phyloP scores from a whole-genome alignment of 2,888 invertebrate genomes.

The Panzeria rudis region DNA sequence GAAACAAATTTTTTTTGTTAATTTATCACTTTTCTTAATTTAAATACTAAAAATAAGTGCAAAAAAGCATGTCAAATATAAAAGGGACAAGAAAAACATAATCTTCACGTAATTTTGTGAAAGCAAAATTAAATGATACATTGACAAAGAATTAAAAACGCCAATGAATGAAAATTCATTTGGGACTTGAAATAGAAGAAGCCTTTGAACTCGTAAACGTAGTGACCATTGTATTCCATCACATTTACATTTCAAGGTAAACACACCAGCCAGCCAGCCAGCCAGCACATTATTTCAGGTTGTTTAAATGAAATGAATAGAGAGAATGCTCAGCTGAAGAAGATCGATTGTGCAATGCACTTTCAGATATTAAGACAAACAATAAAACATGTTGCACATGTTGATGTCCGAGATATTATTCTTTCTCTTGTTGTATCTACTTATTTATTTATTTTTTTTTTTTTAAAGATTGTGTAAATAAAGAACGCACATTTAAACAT shows the following conservation, averaged over 20 bases:
- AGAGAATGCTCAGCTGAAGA: conserved; percentile 36
- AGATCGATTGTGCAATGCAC: conserved; percentile 69
- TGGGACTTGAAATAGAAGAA: background rate
- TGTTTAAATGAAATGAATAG: conserved; percentile 18
- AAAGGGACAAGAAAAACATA: background rate
- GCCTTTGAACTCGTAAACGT: conserved; percentile 2
- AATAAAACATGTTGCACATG: conserved; percentile 77
- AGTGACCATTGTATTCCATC: conserved; percentile 14
- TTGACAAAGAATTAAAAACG: background rate
- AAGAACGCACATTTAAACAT: conserved; percentile 41
- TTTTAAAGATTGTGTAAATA: conserved; percentile 33
- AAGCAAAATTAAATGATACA: background rate
- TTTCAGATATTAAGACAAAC: conserved; percentile 56
- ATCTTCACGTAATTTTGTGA: conserved; percentile 31
- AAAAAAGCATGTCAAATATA: background rate
- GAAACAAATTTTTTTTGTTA: background rate
- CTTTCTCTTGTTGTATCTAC: conserved; percentile 44
- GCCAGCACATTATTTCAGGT: conserved; percentile 57
- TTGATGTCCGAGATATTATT: conserved; percentile 67
- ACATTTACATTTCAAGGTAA: conserved; percentile 69
- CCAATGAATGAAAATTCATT: conserved; percentile 1
- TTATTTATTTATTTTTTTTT: background rate
- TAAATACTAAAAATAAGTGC: background rate
- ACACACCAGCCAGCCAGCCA: conserved; percentile 71
- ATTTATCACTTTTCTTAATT: background rate